Base-by-base conservation (phyloP, 1,140 invertebrate species). In the Patella vulgata region DNA sequence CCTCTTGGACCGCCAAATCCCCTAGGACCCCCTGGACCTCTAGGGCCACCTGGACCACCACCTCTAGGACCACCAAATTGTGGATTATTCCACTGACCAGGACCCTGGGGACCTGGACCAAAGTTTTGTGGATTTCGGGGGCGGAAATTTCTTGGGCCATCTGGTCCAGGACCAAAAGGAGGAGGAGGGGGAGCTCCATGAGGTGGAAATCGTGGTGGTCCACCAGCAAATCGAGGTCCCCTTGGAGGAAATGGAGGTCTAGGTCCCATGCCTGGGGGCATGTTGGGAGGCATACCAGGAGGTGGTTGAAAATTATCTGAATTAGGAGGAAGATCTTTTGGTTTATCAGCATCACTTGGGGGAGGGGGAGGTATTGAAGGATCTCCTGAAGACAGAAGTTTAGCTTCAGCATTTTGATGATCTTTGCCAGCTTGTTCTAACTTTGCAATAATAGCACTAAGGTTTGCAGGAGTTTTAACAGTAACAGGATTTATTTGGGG, bases 101-200 rank as follows among this genome's bases (percentile, higher is more conserved):
- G 27, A 28, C 52, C 52, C 19, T 31, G 25, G 17, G 23, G 27
- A 23, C 31, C 23, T 36, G 36, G 48, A 17, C 59, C 25, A 28
- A 62, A 62, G n/a, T 46, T 47, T 5, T 25, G 54, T 40, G 59
- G 59, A 31, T 54, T 62, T 55, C 59, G 33, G 23, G 59, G 59
- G 2, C 59, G 51, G 42, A 62, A 54, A 42, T 51, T 43, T 19
- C 59, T 36, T 5, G 44, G 59, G 8, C 59, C 59, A 2, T 55
- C 59, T 40, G 42, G 46, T 1, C 51, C 36, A 33, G 53, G 53
- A 8, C 42, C 42, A 28, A 52, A 52, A 19, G 52, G 59, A 19
- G 50, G 28, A 11, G 27, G 27, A 14, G 50, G 39, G 31, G 40
- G 59, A 8, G 4, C 0, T 6, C 43, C 33, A 33, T 36, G 21